These are phyloP conservation scores for Enteromius anoplus DNA, from an alignment of 2,797 vertebrate genomes.

Conservation along the genomic window DNA sequence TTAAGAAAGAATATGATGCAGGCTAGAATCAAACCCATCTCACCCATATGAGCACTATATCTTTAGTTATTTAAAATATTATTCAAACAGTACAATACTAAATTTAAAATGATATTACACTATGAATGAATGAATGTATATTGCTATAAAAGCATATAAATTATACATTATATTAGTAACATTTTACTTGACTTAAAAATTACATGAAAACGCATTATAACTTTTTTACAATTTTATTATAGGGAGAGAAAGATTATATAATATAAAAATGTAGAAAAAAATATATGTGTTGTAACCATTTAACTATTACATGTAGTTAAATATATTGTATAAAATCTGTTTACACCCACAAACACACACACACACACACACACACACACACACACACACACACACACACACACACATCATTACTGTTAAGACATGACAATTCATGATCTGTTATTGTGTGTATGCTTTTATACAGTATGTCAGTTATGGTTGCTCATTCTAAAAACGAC, in stretches of 20 bases:
- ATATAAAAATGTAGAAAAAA: not conserved
- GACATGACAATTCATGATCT: not conserved
- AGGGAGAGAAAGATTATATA: not conserved
- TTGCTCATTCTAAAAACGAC: slow-evolving; percentile 40
- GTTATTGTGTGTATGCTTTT: slow-evolving; percentile 27
- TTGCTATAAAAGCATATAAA: not conserved
- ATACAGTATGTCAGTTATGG: slow-evolving; percentile 13
- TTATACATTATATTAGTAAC: not conserved
- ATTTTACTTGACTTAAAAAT: not conserved
- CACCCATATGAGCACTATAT: not conserved
- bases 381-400: no score
- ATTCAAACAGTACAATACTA: no score
- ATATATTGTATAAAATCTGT: not conserved
- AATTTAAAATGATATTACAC: no score
- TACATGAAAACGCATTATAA: not conserved
- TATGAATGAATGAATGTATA: no score
- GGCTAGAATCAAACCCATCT: not conserved
- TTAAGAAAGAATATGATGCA: not conserved
- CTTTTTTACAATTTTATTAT: not conserved
- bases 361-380: no score
- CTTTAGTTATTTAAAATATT: not conserved
- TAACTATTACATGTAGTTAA: not conserved
- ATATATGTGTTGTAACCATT: not conserved
- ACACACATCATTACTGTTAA: not conserved
- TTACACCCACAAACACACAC: no score